A percentile compares a stretch with the other conserved stretches of the same genome.
Evolutionary conservation across 2,797 vertebrate species (phyloP).

Genomic region (Sebastes trivittatus): DNA sequence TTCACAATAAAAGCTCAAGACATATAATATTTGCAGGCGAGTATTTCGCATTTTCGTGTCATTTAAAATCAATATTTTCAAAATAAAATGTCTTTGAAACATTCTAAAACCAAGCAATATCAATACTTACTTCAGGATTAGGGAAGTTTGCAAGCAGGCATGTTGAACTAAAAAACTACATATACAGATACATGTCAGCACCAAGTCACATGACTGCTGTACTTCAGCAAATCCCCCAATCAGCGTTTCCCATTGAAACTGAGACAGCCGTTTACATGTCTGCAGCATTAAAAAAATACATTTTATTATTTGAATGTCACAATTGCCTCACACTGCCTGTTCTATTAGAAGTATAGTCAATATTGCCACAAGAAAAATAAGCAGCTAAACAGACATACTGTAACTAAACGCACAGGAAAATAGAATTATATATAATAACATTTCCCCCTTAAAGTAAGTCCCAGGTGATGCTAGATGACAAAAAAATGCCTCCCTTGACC

Average conservation of each 20-base stretch:
- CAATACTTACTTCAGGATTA: not conserved
- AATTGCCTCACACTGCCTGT: not conserved
- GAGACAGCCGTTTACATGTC: not conserved
- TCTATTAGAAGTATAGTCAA: not conserved
- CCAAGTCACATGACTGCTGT: not conserved
- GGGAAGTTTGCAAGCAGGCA: not conserved
- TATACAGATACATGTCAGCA: not conserved
- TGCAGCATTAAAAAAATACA: not conserved
- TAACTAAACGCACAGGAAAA: not conserved
- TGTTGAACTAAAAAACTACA: not conserved
- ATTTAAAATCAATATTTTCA: not conserved
- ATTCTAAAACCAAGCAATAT: not conserved
- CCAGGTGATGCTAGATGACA: constrained; percentile 12
- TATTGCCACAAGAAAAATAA: not conserved
- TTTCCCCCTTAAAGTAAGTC: not conserved
- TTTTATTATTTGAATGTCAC: not conserved
- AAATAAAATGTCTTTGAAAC: not conserved
- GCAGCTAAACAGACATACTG: not conserved
- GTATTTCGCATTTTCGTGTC: no score
- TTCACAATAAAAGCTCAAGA: no score
- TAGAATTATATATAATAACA: not conserved
- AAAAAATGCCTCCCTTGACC: constrained; percentile 8
- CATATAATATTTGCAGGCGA: no score
- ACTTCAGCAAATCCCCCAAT: not conserved
- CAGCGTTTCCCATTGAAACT: not conserved